Conservation (phyloP, 2,797 vertebrate genomes). For the Xenops minutus region DNA sequence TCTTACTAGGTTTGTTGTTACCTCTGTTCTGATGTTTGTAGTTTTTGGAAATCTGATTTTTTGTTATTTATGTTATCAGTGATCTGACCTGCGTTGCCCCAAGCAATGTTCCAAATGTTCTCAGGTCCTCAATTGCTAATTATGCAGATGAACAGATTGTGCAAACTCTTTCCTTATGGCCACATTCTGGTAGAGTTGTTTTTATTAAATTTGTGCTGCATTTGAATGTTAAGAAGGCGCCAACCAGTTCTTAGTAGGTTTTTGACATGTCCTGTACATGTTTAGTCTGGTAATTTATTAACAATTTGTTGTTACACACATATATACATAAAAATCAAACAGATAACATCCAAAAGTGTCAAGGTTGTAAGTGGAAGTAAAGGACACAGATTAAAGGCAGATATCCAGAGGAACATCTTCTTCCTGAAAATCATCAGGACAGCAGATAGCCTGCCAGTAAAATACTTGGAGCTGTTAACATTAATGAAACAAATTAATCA, state of each 20-base stretch:
- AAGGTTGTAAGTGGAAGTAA: background rate
- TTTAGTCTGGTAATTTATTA: conserved; percentile 17
- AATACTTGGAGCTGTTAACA: conserved; percentile 7
- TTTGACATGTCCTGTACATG: background rate
- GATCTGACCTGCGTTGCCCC: conserved; percentile 75
- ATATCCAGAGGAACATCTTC: background rate
- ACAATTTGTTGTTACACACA: background rate
- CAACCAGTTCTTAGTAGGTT: background rate
- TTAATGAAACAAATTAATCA: conserved; percentile 36
- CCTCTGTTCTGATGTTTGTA: conserved; percentile 72
- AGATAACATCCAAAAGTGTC: background rate
- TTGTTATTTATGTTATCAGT: conserved; percentile 78
- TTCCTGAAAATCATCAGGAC: background rate
- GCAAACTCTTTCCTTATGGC: conserved; percentile 78
- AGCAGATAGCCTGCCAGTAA: background rate
- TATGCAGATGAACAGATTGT: conserved; percentile 82
- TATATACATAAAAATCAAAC: background rate
- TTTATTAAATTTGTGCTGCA: conserved; percentile 66
- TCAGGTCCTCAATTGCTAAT: conserved; percentile 78
- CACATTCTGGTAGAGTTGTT: conserved; percentile 74
- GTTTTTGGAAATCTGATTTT: conserved; percentile 76
- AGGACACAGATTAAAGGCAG: background rate
- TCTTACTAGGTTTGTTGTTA: conserved; percentile 68
- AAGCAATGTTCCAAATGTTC: conserved; percentile 80
- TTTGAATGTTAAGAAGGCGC: conserved; percentile 73